Evolutionary conservation across 2,113 vertebrate species (phyloP), one percentile per base, ranked within the genome.

Genomic region (Datnioides undecimradiatus): DNA sequence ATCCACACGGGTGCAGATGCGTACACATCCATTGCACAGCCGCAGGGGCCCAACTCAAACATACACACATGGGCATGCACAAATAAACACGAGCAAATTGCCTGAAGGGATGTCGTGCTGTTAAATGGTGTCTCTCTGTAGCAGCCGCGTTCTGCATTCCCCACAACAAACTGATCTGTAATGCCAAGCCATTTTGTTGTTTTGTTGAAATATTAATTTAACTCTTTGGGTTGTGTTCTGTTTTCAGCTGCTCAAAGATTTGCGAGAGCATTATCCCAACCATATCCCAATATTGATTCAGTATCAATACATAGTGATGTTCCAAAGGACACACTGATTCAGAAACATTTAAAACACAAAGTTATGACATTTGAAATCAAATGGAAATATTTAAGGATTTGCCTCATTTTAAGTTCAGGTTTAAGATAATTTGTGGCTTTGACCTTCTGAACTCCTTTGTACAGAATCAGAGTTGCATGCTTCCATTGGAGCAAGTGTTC

Each of bases 31-130:
- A n/a, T 51, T 6, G 1, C 43, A 49, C 19, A 66, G 21, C 67
- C 11, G 6, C 59, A 43, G 43, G 73, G 57, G 69, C 51, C 8
- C 13, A 36, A 29, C 57, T 51, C 48, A 17, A n/a, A 52, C 31
- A 75, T 27, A 63, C 55, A 70, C 57, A 25, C 25, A 34, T 2
- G 41, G 33, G 36, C 55, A 59, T 6, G 0, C 41, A 54, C 23
- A 63, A 10, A 75, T 33, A 17, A 57, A 68, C 46, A 57, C 9
- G 19, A 27, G 40, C 59, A 71, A 65, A 80, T 19, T 55, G 45
- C 59, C 76, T 79, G 23, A 19, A 67, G 57, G 23, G 52, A 80
- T 60, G 57, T 58, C 67, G 29, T 77, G 82, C 77, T 79, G 86
- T 49, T 80, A 76, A 81, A 73, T 69, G n/a, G 3, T 29, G 43